These are phyloP conservation scores for Pseudopleuronectes americanus DNA, from an alignment of 2,797 vertebrate genomes.

Conservation along the genomic window DNA sequence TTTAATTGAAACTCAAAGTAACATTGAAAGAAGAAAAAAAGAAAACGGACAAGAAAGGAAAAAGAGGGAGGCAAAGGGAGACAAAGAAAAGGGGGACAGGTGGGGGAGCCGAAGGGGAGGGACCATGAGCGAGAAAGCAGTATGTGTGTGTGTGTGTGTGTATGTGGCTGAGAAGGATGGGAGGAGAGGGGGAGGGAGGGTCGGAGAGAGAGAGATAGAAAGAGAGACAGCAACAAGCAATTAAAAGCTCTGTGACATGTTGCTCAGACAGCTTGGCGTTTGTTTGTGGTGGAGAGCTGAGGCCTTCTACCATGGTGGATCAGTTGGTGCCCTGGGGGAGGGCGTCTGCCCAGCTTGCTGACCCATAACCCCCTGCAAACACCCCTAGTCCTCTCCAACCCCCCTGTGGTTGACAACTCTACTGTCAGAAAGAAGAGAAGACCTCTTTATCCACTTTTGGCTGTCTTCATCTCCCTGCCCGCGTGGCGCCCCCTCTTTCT, in stretches of 20 bases:
- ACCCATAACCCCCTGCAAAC: conserved; percentile 81
- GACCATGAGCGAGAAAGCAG: conserved; percentile 31
- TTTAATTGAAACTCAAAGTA: conserved; percentile 6
- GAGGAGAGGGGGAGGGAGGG: conserved; percentile 28
- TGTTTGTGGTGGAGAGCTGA: conserved; percentile 79
- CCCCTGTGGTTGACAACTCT: conserved; percentile 76
- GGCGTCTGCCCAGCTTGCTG: conserved; percentile 79
- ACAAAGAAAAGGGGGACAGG: conserved; percentile 51
- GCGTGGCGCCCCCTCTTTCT: conserved; percentile 14
- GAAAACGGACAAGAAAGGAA: neutral
- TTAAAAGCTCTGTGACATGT: conserved; percentile 84
- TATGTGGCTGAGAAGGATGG: conserved; percentile 29
- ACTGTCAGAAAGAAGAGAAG: conserved; percentile 76
- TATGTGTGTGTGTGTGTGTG: conserved; percentile 42
- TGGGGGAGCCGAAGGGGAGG: conserved; percentile 31
- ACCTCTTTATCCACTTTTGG: conserved; percentile 74
- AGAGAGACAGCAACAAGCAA: conserved; percentile 82
- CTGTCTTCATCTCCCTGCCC: conserved; percentile 64
- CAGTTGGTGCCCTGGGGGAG: conserved; percentile 73
- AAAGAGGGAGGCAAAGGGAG: conserved; percentile 9
- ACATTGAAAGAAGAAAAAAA: conserved; percentile 5
- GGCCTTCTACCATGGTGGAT: conserved; percentile 73
- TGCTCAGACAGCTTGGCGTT: conserved; percentile 81
- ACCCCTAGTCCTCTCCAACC: conserved; percentile 71
- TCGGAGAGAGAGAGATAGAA: conserved; percentile 10